A percentile compares a stretch with the other conserved stretches of the same genome.
phyloP scores from a whole-genome alignment of 2,113 vertebrate species.

The Litocranius walleri region DNA sequence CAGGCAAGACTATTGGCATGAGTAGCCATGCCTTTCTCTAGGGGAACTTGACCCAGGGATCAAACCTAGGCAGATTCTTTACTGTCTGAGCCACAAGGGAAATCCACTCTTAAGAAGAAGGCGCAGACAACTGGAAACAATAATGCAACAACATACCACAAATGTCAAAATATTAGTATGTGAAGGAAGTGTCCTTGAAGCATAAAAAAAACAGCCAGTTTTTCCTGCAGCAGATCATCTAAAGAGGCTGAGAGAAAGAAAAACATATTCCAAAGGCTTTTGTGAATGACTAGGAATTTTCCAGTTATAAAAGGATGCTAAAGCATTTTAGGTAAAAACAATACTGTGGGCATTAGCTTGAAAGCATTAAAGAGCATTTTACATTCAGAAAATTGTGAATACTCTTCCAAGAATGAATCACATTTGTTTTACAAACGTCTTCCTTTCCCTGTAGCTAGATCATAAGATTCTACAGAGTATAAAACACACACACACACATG shows the following conservation, averaged over 20 bases:
- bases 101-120: neutral
- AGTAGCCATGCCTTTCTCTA: neutral
- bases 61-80: neutral
- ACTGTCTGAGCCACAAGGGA: neutral
- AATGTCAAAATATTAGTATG: neutral
- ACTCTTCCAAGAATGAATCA: neutral
- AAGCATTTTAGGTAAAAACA: neutral
- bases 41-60: neutral
- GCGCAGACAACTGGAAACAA: neutral
- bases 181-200: neutral
- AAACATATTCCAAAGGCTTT: neutral
- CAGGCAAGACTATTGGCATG: neutral
- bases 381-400: neutral
- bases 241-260: neutral
- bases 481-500: neutral
- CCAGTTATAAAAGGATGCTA: neutral
- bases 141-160: neutral
- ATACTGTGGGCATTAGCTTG: neutral
- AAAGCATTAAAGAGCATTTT: neutral
- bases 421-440: neutral
- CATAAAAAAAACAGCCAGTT: neutral
- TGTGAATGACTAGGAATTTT: neutral
- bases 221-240: neutral
- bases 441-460: neutral
- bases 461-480: neutral